Conservation (phyloP, 2,797 vertebrate genomes). For the Limosa lapponica region DNA sequence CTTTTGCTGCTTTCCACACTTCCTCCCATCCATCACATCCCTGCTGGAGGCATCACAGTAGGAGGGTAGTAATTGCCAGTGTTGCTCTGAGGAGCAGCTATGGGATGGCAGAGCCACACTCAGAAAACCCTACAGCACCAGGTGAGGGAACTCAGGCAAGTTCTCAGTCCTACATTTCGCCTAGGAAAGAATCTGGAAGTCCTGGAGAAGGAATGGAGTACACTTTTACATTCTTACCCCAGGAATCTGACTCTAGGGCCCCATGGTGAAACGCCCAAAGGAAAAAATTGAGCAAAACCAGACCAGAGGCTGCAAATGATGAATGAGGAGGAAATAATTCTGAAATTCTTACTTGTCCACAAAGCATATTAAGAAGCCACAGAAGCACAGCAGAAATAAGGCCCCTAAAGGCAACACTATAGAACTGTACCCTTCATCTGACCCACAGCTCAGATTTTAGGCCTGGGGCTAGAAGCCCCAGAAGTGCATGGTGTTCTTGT, state of each 20-base stretch:
- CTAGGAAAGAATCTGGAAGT: neutral
- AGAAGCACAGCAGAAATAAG: neutral
- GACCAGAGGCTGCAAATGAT: neutral
- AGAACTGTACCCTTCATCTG: neutral
- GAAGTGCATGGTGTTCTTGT: neutral
- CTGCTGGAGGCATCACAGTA: neutral
- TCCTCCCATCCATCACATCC: neutral
- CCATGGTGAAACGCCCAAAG: neutral
- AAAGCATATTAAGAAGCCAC: constrained; percentile 7
- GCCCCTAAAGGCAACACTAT: neutral
- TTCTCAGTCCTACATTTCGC: neutral
- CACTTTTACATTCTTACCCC: neutral
- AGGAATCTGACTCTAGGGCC: neutral
- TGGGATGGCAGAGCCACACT: neutral
- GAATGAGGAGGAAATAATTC: neutral
- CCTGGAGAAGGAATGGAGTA: neutral
- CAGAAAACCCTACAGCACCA: accelerated
- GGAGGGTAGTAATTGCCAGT: neutral
- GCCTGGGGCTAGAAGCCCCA: neutral
- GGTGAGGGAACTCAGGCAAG: neutral
- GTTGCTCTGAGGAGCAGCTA: neutral
- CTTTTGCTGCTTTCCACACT: neutral
- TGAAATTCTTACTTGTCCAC: neutral
- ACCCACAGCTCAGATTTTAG: neutral
- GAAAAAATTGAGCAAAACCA: neutral